Percentiles rank a stretch among this genome's conserved stretches.
Evolutionary conservation across 1,140 invertebrate genomes (phyloP).

Genomic region (Rhopalosiphum padi): DNA sequence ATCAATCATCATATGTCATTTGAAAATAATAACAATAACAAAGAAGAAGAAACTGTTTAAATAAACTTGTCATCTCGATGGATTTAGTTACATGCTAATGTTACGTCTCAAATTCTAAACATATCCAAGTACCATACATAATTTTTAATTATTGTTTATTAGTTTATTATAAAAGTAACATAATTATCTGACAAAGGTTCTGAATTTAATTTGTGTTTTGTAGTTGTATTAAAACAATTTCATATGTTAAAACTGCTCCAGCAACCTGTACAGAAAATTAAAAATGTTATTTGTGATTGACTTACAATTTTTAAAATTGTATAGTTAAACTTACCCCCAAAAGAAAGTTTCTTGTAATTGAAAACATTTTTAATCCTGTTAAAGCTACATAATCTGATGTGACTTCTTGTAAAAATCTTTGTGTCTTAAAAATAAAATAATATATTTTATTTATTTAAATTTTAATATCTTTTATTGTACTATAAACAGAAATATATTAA

Average conservation of each 20-base stretch:
- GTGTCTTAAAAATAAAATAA: slow-evolving; percentile 59
- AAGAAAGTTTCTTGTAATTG: slow-evolving; percentile 61
- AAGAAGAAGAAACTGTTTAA: slow-evolving; percentile 15
- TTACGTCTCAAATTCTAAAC: not conserved
- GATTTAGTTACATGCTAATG: not conserved
- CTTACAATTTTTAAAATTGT: not conserved
- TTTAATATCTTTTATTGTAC: not conserved
- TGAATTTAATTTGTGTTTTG: slow-evolving; percentile 59
- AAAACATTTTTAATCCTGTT: slow-evolving; percentile 62
- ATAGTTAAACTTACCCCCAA: slow-evolving; percentile 60
- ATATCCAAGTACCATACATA: not conserved
- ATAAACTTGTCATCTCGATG: not conserved
- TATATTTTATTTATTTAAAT: slow-evolving; percentile 23
- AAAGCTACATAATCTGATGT: slow-evolving; percentile 61
- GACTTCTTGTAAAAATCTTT: slow-evolving; percentile 61
- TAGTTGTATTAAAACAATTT: slow-evolving; percentile 71
- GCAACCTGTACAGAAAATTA: slow-evolving; percentile 68
- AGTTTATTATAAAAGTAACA: not conserved
- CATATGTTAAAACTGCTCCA: slow-evolving; percentile 76
- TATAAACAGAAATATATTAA: not conserved
- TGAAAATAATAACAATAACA: slow-evolving; percentile 36
- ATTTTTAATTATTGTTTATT: not conserved
- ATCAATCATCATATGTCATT: slow-evolving; percentile 5
- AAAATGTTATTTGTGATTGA: not conserved
- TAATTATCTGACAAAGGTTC: not conserved